Evolutionary conservation across 2,113 vertebrate genomes (phyloP).

Genomic region (Marcusenius ussheri): DNA sequence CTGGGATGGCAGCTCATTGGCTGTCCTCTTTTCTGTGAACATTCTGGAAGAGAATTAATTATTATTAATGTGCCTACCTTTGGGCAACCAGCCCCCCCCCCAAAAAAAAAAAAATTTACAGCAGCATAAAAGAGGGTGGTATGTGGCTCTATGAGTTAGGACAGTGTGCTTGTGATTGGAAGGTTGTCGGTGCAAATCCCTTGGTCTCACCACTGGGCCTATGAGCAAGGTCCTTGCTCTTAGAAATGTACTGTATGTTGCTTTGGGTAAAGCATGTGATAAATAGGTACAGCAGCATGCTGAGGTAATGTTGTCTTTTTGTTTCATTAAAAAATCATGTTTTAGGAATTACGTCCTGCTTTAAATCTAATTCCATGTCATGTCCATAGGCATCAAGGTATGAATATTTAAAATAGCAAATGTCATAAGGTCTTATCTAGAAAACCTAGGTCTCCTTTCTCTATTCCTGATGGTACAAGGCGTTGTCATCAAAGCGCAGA

Average conservation of each 20-base stretch:
- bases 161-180: background rate
- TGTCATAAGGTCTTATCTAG: background rate
- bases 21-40: background rate
- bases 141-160: background rate
- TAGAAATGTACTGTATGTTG: background rate
- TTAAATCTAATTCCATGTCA: background rate
- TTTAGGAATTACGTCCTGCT: background rate
- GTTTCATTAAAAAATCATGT: background rate
- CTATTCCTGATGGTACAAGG: slow-evolving; percentile 44
- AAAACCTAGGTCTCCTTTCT: slow-evolving; percentile 44
- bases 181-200: background rate
- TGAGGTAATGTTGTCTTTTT: background rate
- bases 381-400: background rate
- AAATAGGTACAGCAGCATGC: background rate
- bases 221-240: background rate
- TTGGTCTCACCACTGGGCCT: background rate
- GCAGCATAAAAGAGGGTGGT: background rate
- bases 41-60: background rate
- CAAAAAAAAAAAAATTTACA: background rate
- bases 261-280: background rate
- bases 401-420: background rate
- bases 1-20: background rate
- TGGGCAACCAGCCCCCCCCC: background rate
- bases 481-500: slow-evolving; percentile 26
- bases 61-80: background rate